Evolutionary conservation across 2,888 invertebrate species (phyloP).

Genomic region (Mesorhabditis sp.): DNA sequence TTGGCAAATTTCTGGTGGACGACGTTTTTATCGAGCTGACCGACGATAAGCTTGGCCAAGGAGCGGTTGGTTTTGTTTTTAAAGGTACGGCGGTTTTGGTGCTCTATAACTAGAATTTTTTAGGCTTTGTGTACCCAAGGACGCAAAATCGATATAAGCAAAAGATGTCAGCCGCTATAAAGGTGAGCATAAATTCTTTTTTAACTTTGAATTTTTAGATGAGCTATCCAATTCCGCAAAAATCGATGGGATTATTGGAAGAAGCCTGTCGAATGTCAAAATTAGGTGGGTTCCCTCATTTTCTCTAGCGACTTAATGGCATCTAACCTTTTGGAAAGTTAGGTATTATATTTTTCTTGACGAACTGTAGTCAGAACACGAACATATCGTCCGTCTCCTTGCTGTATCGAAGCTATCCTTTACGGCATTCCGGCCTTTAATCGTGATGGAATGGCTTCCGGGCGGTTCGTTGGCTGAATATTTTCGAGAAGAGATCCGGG

Average conservation of each 20-base stretch:
- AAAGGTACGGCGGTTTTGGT: conserved; percentile 20
- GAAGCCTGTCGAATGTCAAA: conserved; percentile 49
- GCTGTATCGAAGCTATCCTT: conserved; percentile 50
- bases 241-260: conserved; percentile 51
- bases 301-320: not conserved
- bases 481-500: conserved; percentile 48
- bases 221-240: conserved; percentile 49
- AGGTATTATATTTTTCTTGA: not conserved
- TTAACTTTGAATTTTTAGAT: conserved; percentile 32
- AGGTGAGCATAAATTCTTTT: conserved; percentile 25
- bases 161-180: conserved; percentile 51
- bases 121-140: conserved; percentile 50
- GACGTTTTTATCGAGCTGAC: conserved; percentile 54
- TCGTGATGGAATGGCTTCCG: conserved; percentile 55
- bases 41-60: conserved; percentile 52
- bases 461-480: conserved; percentile 53
- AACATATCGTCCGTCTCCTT: conserved; percentile 49
- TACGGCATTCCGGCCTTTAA: conserved; percentile 52
- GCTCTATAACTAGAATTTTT: not conserved
- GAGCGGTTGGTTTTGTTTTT: conserved; percentile 54
- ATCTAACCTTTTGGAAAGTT: not conserved
- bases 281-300: conserved; percentile 10
- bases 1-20: conserved; percentile 46
- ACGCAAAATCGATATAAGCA: conserved; percentile 51
- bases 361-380: conserved; percentile 34